Conservation (phyloP, 1,140 invertebrate species). For the Lucilia cuprina region DNA sequence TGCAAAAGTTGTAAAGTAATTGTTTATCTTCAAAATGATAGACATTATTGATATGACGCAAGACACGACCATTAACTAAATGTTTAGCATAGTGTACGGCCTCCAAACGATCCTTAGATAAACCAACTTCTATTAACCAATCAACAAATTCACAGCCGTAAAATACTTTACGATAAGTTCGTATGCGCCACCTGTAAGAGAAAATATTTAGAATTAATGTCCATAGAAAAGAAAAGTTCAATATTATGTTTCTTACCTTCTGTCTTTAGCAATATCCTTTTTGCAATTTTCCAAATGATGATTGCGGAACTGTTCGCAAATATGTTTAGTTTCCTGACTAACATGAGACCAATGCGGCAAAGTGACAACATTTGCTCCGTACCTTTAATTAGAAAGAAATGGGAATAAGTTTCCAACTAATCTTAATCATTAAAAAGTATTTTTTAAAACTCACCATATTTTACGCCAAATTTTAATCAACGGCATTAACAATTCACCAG, state of each 20-base stretch:
- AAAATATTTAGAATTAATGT: neutral
- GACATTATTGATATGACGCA: conserved; percentile 81
- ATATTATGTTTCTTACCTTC: conserved; percentile 57
- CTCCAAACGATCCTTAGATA: conserved; percentile 77
- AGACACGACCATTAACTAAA: conserved; percentile 81
- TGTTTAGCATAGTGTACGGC: conserved; percentile 83
- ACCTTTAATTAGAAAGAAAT: conserved; percentile 57
- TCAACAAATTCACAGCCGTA: conserved; percentile 83
- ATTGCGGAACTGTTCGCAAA: conserved; percentile 87
- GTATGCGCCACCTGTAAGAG: conserved; percentile 70
- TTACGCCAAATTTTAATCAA: conserved; percentile 69
- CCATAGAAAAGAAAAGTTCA: neutral
- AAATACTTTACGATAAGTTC: conserved; percentile 80
- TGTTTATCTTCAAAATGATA: conserved; percentile 82
- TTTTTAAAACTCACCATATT: conserved; percentile 63
- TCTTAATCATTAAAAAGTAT: neutral
- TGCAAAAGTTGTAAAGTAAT: conserved; percentile 73
- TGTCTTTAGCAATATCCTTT: conserved; percentile 78
- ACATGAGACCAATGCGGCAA: conserved; percentile 78
- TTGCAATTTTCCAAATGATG: conserved; percentile 85
- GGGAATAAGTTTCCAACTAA: conserved; percentile 18
- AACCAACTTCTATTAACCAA: conserved; percentile 82
- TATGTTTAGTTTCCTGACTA: conserved; percentile 77
- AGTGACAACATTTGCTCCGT: conserved; percentile 73
- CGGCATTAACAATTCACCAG: conserved; percentile 74